Base-by-base conservation (phyloP, 2,797 vertebrate genomes). In the Mycteria americana region DNA sequence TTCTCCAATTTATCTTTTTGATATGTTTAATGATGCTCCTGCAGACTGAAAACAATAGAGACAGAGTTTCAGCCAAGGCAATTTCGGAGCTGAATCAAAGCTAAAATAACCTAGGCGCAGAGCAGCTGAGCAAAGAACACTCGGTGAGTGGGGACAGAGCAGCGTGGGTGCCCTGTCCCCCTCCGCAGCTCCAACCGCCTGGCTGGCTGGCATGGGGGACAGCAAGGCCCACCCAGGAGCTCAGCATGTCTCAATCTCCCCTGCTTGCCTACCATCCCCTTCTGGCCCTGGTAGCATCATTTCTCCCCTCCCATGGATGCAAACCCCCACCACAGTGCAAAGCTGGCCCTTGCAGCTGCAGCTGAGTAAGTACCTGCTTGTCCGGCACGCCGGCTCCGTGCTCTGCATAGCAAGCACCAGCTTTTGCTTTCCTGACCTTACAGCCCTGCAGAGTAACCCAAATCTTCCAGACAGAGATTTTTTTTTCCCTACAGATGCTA, bases 1-100 rank as follows among this genome's bases (percentile, higher is more conserved):
- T 88, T 56, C 81, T 91, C 84, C 84, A 85, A 82, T 96, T 94
- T 92, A 88, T 96, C 95, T 95, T 96, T 96, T 74, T 91, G 95
- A 93, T 93, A 81, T 13, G 0, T 88, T 87, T 92, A 92, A 53
- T 67, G 94, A 89, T 93, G 95, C 69, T 88, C 81, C 93, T 64
- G 77, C 93, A 94, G 96, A 83, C 78, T 46, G 92, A 83, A 93
- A 93, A 89, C 93, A 96, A 93, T 50, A 78, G 86, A 95, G 90
- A 81, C 88, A 39, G 86, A 93, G 54, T 75, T 93, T 89, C 90
- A 95, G 89, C 84, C 92, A 95, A 95, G 78, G 81, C 91, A 92
- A 84, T 95, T 95, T 94, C 19, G 2, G 81, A 87, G 86, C 88
- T 76, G 88, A 85, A 94, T 79, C 86, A 88, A 94, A 91, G 88